phyloP scores from a whole-genome alignment of 2,888 invertebrate species.

The Philonicus albiceps region DNA sequence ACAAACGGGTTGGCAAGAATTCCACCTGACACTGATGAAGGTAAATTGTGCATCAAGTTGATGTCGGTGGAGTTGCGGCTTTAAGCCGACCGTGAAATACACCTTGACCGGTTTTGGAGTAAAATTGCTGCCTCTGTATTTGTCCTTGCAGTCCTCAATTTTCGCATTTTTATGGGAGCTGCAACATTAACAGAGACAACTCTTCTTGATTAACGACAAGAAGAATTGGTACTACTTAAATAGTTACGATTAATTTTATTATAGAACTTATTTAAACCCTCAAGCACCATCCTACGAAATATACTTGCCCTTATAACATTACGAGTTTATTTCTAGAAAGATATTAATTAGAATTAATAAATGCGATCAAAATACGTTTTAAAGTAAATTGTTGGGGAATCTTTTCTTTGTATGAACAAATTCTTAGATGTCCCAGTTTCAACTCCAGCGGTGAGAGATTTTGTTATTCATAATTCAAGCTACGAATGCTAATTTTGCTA shows the following conservation, averaged over 20 bases:
- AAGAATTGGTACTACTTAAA: neutral
- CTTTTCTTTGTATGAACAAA: neutral
- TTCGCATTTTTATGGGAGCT: neutral
- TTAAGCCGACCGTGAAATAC: conserved; percentile 40
- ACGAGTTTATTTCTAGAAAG: neutral
- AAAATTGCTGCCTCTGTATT: neutral
- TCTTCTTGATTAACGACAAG: neutral
- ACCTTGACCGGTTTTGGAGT: conserved; percentile 47
- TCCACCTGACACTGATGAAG: conserved; percentile 40
- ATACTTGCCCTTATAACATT: neutral
- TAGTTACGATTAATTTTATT: neutral
- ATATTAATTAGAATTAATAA: neutral
- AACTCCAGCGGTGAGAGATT: neutral
- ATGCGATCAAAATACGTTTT: neutral
- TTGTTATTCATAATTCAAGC: neutral
- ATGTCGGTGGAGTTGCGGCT: conserved; percentile 30
- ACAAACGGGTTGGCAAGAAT: conserved; percentile 15
- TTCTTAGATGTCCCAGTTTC: neutral
- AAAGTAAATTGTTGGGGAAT: too few species aligned
- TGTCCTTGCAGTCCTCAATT: neutral
- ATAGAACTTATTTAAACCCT: neutral
- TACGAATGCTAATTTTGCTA: neutral
- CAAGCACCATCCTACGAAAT: neutral
- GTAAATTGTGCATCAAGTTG: conserved; percentile 20
- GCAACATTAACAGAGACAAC: neutral